These are phyloP conservation scores for Drosophila prosaltans DNA, from an alignment of 1,140 invertebrate genomes.

Conservation along the genomic window DNA sequence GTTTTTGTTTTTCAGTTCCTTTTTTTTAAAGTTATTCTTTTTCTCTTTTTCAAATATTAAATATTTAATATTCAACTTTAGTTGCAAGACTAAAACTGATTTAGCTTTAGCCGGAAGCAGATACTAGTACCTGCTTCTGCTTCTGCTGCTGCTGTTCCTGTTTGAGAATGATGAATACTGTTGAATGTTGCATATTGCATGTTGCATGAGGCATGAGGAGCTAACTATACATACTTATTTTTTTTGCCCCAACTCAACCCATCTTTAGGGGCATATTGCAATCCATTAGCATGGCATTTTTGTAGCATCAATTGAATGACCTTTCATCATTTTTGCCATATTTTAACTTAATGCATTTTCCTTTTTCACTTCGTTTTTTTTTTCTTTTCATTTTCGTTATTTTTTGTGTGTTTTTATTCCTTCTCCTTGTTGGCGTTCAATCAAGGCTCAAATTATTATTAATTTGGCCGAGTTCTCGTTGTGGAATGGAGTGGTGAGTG, in stretches of 20 bases:
- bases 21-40: slow-evolving; percentile 9
- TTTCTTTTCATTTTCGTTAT: slow-evolving; percentile 14
- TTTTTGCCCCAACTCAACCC: not conserved
- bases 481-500: not conserved
- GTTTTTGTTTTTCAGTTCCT: too few species aligned
- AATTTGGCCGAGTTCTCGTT: slow-evolving; percentile 56
- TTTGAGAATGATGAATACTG: slow-evolving; percentile 2
- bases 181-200: slow-evolving; percentile 5
- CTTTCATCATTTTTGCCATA: slow-evolving; percentile 65
- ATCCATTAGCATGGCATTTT: slow-evolving; percentile 6
- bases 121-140: not conserved
- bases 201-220: slow-evolving; percentile 4
- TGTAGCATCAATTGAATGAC: slow-evolving; percentile 59
- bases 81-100: slow-evolving; percentile 5
- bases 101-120: slow-evolving; percentile 3
- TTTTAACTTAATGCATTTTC: slow-evolving; percentile 37
- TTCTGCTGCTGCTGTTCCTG: slow-evolving; percentile 24
- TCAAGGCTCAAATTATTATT: slow-evolving; percentile 76
- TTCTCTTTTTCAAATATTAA: slow-evolving; percentile 7
- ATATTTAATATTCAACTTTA: slow-evolving; percentile 42
- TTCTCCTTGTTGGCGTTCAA: slow-evolving; percentile 25
- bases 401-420: too few species aligned
- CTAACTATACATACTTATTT: not conserved
- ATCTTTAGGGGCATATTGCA: slow-evolving; percentile 1
- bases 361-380: slow-evolving; percentile 15